A percentile compares a stretch with the other conserved stretches of the same genome.
These are phyloP conservation scores for Myioborus melanocephalus DNA, from an alignment of 2,797 vertebrate genomes.

Conservation along the genomic window DNA sequence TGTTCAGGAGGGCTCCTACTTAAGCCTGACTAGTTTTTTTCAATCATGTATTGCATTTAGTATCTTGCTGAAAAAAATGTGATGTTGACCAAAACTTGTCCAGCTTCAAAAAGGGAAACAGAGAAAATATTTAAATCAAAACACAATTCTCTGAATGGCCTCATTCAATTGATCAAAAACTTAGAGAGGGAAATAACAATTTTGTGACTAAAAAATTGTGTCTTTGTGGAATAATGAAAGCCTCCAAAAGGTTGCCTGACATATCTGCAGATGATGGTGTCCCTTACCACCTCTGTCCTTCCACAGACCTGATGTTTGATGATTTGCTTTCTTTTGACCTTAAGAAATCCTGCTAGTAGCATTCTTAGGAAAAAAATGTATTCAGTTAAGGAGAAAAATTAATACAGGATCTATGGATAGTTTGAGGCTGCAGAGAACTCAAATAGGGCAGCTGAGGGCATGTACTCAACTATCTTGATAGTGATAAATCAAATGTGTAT, in stretches of 20 bases:
- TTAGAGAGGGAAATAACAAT: background rate
- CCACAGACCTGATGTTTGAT: background rate
- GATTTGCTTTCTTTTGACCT: background rate
- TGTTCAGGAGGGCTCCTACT: background rate
- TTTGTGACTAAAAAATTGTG: background rate
- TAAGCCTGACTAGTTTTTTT: background rate
- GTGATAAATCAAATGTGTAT: background rate
- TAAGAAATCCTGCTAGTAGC: background rate
- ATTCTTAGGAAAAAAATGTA: background rate
- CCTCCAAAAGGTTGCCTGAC: background rate
- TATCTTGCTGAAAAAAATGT: background rate
- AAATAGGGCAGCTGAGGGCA: background rate
- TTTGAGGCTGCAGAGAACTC: background rate
- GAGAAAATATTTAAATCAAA: background rate
- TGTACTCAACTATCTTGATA: background rate
- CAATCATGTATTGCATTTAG: background rate
- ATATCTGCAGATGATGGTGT: background rate
- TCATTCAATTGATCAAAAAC: background rate
- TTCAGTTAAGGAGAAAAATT: background rate
- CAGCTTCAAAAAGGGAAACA: background rate
- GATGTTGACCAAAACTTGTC: background rate
- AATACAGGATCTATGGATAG: background rate
- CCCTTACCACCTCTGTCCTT: background rate
- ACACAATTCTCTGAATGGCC: background rate
- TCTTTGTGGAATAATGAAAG: background rate